A percentile compares a stretch with the other conserved stretches of the same genome.
Conservation (phyloP, 2,797 vertebrate genomes). For the Fistularia tabacaria region DNA sequence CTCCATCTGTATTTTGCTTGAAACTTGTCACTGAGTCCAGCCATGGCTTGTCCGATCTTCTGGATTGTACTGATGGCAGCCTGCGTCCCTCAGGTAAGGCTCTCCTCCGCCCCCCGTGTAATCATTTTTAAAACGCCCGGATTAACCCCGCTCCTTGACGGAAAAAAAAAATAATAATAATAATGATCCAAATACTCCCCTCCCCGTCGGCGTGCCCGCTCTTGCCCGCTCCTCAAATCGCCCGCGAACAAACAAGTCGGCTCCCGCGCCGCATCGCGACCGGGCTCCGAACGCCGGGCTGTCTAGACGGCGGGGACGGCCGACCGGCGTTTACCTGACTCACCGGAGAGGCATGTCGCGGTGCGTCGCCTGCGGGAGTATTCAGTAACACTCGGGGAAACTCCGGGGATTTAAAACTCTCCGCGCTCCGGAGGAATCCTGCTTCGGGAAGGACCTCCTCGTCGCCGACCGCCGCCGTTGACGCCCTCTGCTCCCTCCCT, state of each 20-base stretch:
- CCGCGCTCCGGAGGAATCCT: too few relatives aligned
- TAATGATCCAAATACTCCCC: too few relatives aligned
- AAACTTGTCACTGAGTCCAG: constrained; percentile 3
- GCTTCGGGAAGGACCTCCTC: too few relatives aligned
- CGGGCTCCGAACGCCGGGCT: constrained; percentile 34
- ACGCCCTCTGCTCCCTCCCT: background rate
- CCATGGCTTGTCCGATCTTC: constrained; percentile 55
- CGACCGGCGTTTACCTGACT: constrained; percentile 24
- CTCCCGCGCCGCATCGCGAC: constrained; percentile 40
- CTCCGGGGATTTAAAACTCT: background rate
- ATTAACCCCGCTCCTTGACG: too few relatives aligned
- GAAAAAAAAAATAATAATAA: too few relatives aligned
- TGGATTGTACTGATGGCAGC: constrained; percentile 59
- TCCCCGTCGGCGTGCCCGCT: background rate
- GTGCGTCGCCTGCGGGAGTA: constrained; percentile 5
- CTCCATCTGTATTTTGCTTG: too few relatives aligned
- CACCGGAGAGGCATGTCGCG: background rate
- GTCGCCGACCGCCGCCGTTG: too few relatives aligned
- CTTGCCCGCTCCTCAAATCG: constrained; percentile 1
- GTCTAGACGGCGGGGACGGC: constrained; percentile 42
- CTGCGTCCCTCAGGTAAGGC: constrained; percentile 62
- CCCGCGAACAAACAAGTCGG: constrained; percentile 46
- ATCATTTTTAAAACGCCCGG: too few relatives aligned
- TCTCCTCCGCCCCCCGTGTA: background rate
- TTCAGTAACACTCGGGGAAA: constrained; percentile 9